A percentile compares a stretch with the other conserved stretches of the same genome.
phyloP scores from a whole-genome alignment of 2,888 invertebrate species.

The Agonopterix heracliana region DNA sequence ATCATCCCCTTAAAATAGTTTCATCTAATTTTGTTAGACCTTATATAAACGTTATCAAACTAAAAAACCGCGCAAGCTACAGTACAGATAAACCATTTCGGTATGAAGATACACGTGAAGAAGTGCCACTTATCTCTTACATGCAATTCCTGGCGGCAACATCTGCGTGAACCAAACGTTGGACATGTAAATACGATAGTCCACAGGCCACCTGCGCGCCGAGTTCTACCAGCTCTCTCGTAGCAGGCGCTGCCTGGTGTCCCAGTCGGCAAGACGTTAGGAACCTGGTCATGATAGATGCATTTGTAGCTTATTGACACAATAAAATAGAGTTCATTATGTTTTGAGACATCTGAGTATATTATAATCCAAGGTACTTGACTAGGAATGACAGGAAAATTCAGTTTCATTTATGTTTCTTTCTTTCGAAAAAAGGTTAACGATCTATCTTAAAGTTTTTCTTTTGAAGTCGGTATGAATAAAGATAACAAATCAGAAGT shows the following conservation, averaged over 20 bases:
- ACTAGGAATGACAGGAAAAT: no score
- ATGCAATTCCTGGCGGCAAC: slow-evolving; percentile 94
- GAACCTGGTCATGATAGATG: slow-evolving; percentile 34
- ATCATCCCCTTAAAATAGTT: no score
- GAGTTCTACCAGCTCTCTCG: slow-evolving; percentile 89
- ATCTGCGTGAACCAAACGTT: slow-evolving; percentile 92
- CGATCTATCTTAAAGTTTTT: no score
- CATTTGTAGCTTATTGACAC: not conserved
- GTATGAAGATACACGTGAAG: no score
- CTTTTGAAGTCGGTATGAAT: no score
- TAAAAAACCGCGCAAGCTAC: no score
- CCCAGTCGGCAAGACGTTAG: slow-evolving; percentile 69
- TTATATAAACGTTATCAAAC: no score
- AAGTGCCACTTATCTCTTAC: slow-evolving; percentile 74
- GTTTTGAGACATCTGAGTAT: not conserved
- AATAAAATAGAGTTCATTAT: not conserved
- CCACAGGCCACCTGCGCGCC: slow-evolving; percentile 92
- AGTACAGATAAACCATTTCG: no score
- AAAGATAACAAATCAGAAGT: no score
- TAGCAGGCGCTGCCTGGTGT: slow-evolving; percentile 71
- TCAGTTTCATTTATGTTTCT: no score
- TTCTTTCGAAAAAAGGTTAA: no score
- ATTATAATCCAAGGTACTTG: not conserved
- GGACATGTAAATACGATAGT: slow-evolving; percentile 90
- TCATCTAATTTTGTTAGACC: no score